These are phyloP conservation scores for Lophura nycthemera DNA, from an alignment of 2,113 vertebrate species.

Conservation along the genomic window DNA sequence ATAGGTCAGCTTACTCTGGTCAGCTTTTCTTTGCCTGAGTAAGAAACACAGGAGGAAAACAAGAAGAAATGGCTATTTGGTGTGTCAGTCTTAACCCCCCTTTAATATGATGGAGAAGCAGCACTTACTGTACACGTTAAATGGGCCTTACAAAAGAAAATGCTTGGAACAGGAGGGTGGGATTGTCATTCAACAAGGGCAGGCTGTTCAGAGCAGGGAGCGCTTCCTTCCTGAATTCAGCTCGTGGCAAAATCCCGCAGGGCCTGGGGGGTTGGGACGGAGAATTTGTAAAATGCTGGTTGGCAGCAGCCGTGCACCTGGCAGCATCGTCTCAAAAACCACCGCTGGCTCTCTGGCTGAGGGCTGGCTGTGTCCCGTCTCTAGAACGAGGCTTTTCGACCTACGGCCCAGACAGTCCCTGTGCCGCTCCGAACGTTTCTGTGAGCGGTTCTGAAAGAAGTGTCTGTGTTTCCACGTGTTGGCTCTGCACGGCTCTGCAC, in stretches of 20 bases:
- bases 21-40: background rate
- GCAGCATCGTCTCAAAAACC: background rate
- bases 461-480: background rate
- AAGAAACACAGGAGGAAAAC: background rate
- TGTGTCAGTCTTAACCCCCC: background rate
- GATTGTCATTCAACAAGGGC: background rate
- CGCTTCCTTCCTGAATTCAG: background rate
- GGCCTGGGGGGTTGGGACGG: background rate
- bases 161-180: background rate
- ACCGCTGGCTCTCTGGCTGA: background rate
- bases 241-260: background rate
- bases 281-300: background rate
- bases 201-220: background rate
- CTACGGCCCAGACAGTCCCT: background rate
- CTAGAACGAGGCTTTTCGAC: background rate
- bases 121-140: background rate
- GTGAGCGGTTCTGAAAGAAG: fast-evolving
- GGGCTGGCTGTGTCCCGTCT: background rate
- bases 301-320: background rate
- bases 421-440: background rate
- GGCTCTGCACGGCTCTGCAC: background rate
- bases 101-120: background rate
- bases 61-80: background rate
- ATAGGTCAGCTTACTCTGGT: background rate
- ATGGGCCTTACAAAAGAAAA: background rate